phyloP scores from a whole-genome alignment of 2,113 vertebrate species.

The Noctilio leporinus region DNA sequence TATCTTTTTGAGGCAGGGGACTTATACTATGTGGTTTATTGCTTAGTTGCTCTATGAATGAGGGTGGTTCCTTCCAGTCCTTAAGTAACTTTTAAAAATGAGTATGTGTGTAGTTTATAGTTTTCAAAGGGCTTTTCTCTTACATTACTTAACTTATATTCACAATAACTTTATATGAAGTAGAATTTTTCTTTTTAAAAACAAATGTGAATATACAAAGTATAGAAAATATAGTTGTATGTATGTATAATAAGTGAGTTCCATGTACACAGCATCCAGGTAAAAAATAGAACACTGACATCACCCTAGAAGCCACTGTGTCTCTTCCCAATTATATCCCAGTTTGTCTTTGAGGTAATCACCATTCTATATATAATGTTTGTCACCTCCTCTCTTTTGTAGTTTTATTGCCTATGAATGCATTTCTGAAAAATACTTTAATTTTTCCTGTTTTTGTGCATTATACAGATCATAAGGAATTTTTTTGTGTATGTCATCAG shows the following conservation, averaged over 20 bases:
- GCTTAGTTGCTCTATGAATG: neutral
- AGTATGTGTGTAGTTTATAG: neutral
- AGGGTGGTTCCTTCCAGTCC: neutral
- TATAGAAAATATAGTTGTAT: constrained; percentile 11
- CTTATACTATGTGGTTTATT: neutral
- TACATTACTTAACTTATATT: neutral
- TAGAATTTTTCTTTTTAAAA: constrained; percentile 24
- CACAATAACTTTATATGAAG: neutral
- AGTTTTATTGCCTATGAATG: neutral
- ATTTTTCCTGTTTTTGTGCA: neutral
- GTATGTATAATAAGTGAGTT: neutral
- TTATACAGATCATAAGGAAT: neutral
- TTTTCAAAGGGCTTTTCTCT: constrained; percentile 24
- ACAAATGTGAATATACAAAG: neutral
- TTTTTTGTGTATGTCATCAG: constrained; percentile 40
- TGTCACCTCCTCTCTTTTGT: neutral
- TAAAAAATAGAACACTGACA: neutral
- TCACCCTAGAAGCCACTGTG: neutral
- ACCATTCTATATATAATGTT: neutral
- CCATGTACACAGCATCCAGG: neutral
- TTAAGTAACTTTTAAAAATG: constrained; percentile 10
- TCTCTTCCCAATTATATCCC: neutral
- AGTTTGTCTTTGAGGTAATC: neutral
- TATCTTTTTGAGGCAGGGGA: neutral
- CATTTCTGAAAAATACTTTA: neutral